phyloP scores from a whole-genome alignment of 2,888 invertebrate species.

The Empis livida region DNA sequence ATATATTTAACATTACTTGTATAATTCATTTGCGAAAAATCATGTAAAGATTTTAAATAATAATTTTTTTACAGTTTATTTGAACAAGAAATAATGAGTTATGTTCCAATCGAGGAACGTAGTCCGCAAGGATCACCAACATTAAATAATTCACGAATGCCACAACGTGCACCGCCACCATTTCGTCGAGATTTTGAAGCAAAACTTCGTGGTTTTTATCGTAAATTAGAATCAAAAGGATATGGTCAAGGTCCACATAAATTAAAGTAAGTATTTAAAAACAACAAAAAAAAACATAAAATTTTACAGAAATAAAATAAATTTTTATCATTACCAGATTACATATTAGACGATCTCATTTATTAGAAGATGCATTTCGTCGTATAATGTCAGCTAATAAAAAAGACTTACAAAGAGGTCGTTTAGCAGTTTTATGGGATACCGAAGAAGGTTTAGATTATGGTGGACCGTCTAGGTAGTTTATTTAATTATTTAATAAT shows the following conservation, averaged over 20 bases:
- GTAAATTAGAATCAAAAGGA: slow-evolving; percentile 90
- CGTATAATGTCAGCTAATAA: slow-evolving; percentile 93
- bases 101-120: slow-evolving; percentile 58
- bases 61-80: slow-evolving; percentile 65
- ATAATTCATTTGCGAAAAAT: no score
- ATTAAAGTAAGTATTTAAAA: slow-evolving; percentile 59
- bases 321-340: no score
- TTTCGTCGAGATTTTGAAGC: slow-evolving; percentile 90
- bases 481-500: neutral
- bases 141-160: slow-evolving; percentile 48
- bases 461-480: slow-evolving; percentile 73
- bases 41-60: no score
- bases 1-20: no score
- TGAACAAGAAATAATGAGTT: slow-evolving; percentile 97
- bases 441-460: slow-evolving; percentile 97
- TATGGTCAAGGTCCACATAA: slow-evolving; percentile 96
- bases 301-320: neutral
- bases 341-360: slow-evolving; percentile 82
- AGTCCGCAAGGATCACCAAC: slow-evolving; percentile 61
- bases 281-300: neutral
- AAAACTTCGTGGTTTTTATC: slow-evolving; percentile 85
- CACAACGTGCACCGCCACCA: slow-evolving; percentile 75
- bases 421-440: slow-evolving; percentile 85
- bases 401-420: slow-evolving; percentile 89
- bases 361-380: slow-evolving; percentile 91